A percentile compares a stretch with the other conserved stretches of the same genome.
Conservation (phyloP, 2,888 invertebrate species). For the Clusia tigrina region DNA sequence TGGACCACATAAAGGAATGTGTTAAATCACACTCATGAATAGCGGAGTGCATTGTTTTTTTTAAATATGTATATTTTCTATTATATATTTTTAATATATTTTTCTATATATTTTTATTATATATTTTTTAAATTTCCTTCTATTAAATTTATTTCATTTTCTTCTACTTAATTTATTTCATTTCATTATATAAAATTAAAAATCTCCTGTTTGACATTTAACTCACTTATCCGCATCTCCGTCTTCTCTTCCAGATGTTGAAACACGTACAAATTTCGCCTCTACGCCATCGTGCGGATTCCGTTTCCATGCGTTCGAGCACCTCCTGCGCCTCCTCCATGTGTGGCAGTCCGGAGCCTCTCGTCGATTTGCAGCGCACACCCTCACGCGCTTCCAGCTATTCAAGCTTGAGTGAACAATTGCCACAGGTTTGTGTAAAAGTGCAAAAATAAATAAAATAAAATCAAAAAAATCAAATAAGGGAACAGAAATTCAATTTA, state of each 20-base stretch:
- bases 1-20: background rate
- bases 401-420: conserved; percentile 70
- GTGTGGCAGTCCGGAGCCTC: conserved; percentile 74
- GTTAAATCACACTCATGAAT: background rate
- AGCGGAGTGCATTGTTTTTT: background rate
- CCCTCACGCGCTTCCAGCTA: conserved; percentile 76
- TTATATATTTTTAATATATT: background rate
- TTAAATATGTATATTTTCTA: background rate
- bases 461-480: background rate
- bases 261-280: conserved; percentile 92
- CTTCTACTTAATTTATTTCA: too few species aligned
- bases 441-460: too few species aligned
- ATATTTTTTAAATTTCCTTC: background rate
- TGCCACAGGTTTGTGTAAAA: conserved; percentile 66
- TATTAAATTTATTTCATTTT: conserved; percentile 2
- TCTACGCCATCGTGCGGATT: conserved; percentile 83
- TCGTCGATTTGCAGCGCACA: conserved; percentile 65
- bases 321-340: conserved; percentile 72
- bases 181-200: background rate
- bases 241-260: conserved; percentile 73
- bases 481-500: background rate
- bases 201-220: background rate
- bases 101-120: background rate
- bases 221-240: conserved; percentile 21
- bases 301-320: conserved; percentile 79